phyloP scores from a whole-genome alignment of 2,113 vertebrate species.

The Phaethon lepturus region DNA sequence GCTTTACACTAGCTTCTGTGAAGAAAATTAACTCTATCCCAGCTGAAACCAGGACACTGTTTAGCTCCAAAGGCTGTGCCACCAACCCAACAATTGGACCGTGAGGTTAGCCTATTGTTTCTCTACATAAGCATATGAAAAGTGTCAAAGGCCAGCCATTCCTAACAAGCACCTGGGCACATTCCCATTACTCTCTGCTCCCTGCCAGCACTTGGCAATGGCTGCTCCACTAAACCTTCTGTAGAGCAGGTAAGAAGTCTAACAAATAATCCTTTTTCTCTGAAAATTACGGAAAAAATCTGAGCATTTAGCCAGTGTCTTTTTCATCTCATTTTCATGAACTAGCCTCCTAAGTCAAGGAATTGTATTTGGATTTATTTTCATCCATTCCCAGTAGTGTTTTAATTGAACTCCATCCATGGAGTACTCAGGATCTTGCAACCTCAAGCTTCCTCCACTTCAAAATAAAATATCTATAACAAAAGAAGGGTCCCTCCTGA shows the following conservation, averaged over 20 bases:
- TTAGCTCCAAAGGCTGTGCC: not conserved
- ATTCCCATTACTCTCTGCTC: not conserved
- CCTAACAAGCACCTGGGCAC: not conserved
- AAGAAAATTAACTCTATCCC: too few species aligned
- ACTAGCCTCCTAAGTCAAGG: not conserved
- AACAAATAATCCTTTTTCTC: not conserved
- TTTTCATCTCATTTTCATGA: not conserved
- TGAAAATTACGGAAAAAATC: not conserved
- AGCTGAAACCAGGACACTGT: too few species aligned
- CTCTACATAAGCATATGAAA: not conserved
- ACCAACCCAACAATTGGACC: not conserved
- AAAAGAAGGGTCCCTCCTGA: not conserved
- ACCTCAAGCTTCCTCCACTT: not conserved
- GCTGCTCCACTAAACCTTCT: not conserved
- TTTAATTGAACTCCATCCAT: not conserved
- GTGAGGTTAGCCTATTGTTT: not conserved
- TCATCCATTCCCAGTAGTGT: not conserved
- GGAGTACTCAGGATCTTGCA: not conserved
- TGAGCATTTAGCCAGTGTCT: not conserved
- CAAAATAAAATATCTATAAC: not conserved
- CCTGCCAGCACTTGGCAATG: not conserved
- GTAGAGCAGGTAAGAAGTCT: not conserved
- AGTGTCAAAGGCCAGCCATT: not conserved
- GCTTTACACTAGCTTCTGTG: too few species aligned
- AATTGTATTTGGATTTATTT: not conserved